These are phyloP conservation scores for Molothrus ater DNA, from an alignment of 2,797 vertebrate species.

Conservation along the genomic window DNA sequence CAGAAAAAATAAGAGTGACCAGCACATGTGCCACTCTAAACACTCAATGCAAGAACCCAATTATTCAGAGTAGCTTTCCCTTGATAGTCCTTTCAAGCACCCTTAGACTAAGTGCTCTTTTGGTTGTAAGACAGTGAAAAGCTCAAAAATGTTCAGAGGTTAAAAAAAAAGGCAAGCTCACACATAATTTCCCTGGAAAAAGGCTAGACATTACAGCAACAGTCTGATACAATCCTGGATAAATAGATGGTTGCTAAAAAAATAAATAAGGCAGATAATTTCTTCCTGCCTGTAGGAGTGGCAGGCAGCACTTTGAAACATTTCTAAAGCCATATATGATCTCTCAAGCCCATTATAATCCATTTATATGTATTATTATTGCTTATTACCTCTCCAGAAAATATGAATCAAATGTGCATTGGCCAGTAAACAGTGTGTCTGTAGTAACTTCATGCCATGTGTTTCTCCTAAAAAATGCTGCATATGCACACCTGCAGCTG, in stretches of 20 bases:
- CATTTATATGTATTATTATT: neutral
- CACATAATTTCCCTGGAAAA: neutral
- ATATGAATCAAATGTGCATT: neutral
- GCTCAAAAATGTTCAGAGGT: neutral
- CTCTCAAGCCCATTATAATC: neutral
- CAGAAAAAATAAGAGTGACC: conserved; percentile 53
- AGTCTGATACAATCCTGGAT: neutral
- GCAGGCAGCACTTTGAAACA: neutral
- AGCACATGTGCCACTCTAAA: neutral
- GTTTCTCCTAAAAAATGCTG: neutral
- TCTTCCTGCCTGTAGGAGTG: neutral
- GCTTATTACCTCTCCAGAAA: neutral
- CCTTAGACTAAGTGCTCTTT: neutral
- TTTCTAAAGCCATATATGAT: neutral
- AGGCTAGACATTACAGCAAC: neutral
- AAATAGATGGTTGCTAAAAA: neutral
- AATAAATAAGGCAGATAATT: neutral
- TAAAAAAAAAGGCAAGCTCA: neutral
- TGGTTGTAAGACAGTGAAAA: neutral
- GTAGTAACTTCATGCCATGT: neutral
- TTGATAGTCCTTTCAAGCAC: neutral
- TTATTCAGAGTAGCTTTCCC: neutral
- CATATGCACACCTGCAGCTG: neutral
- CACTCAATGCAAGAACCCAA: neutral
- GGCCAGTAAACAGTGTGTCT: neutral